A percentile compares a stretch with the other conserved stretches of the same genome.
Evolutionary conservation across 1,140 invertebrate genomes (phyloP).

Genomic region (Cydia strobilella): DNA sequence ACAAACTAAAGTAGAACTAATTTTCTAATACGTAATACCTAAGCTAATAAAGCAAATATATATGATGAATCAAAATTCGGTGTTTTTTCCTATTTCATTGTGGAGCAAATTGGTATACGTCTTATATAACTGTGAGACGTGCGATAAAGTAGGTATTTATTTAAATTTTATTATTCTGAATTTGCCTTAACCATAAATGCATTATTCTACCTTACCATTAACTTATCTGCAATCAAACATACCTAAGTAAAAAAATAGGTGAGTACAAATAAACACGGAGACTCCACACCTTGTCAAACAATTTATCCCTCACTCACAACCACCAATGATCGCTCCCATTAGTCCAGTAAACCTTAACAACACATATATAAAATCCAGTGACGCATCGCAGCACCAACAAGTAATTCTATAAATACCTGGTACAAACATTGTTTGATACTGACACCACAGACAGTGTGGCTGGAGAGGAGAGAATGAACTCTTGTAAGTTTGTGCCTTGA

Average conservation of each 20-base stretch:
- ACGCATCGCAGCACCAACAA: not conserved
- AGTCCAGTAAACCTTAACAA: not conserved
- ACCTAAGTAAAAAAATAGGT: too few relatives aligned
- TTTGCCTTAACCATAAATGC: too few relatives aligned
- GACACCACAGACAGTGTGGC: slow-evolving; percentile 12
- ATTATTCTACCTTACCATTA: too few relatives aligned
- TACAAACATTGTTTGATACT: slow-evolving; percentile 11
- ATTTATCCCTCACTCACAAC: not conserved
- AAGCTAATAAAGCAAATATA: not conserved
- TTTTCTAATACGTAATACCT: not conserved
- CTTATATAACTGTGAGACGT: too few relatives aligned
- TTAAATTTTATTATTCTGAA: too few relatives aligned
- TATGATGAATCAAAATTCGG: too few relatives aligned
- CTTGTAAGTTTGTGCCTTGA: slow-evolving; percentile 8
- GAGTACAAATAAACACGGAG: too few relatives aligned
- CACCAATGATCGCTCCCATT: not conserved
- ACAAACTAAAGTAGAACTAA: not conserved
- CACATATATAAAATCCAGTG: not conserved
- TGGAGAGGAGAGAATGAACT: not conserved
- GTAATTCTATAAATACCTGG: slow-evolving; percentile 12
- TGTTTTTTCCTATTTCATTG: too few relatives aligned
- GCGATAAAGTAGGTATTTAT: too few relatives aligned
- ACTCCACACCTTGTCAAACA: not conserved
- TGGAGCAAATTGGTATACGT: too few relatives aligned
- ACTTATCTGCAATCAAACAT: too few relatives aligned